These are phyloP conservation scores for Steromphala cineraria DNA, from an alignment of 2,888 invertebrate genomes.

Conservation along the genomic window DNA sequence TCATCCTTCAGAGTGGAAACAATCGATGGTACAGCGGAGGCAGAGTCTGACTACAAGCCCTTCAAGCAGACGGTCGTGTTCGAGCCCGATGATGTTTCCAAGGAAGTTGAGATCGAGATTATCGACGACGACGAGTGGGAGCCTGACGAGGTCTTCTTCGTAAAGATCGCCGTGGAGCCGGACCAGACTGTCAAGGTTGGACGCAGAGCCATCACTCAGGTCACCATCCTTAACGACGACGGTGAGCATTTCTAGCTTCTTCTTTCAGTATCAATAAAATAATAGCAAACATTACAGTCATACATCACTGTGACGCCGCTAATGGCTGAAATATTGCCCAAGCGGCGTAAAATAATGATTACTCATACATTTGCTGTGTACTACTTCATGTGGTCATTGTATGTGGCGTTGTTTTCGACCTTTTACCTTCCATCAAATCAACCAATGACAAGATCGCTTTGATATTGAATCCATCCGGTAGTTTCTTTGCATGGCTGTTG, in stretches of 20 bases:
- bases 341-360: no score
- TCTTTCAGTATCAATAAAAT: no score
- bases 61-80: conserved; percentile 78
- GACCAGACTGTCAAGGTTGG: conserved; percentile 76
- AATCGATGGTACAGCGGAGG: conserved; percentile 79
- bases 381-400: no score
- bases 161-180: conserved; percentile 75
- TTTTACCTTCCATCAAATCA: no score
- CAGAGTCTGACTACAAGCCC: conserved; percentile 78
- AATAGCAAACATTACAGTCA: no score
- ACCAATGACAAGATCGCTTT: no score
- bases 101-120: conserved; percentile 77
- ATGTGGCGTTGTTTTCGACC: no score
- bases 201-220: conserved; percentile 78
- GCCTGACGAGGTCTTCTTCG: conserved; percentile 80
- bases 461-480: no score
- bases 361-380: no score
- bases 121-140: conserved; percentile 80
- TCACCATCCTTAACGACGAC: conserved; percentile 80
- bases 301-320: no score
- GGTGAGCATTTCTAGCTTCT: conserved; percentile 72
- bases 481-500: no score
- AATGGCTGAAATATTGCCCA: no score
- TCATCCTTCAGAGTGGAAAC: conserved; percentile 76
- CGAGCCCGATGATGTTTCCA: conserved; percentile 77